Conservation (phyloP, 2,113 vertebrate species). For the Excalfactoria chinensis region DNA sequence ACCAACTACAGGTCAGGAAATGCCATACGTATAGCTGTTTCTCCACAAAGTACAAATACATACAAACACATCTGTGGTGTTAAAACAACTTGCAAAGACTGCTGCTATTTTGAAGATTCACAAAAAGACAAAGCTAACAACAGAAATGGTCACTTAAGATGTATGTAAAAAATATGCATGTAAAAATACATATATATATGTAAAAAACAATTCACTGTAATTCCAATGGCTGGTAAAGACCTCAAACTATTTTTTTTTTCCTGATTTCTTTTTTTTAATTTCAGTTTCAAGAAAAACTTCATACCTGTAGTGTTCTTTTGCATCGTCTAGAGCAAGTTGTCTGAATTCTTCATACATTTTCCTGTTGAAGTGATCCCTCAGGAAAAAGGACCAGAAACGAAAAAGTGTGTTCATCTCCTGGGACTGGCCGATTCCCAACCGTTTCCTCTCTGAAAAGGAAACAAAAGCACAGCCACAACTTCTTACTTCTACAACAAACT, state of each 20-base stretch:
- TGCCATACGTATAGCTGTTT: background rate
- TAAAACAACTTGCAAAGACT: background rate
- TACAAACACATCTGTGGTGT: background rate
- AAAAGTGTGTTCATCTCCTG: slow-evolving; percentile 99
- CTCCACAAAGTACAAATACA: background rate
- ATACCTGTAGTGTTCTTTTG: slow-evolving; percentile 95
- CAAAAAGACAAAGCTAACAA: background rate
- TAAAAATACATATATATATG: rapidly evolving
- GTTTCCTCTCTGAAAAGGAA: slow-evolving; percentile 88
- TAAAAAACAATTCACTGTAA: background rate
- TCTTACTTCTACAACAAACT: background rate
- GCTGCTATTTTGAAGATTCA: background rate
- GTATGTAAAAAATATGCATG: rapidly evolving
- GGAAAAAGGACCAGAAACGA: slow-evolving; percentile 98
- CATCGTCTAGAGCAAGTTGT: slow-evolving; percentile 90
- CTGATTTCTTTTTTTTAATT: background rate
- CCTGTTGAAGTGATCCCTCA: slow-evolving; percentile 96
- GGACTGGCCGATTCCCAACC: slow-evolving; percentile 92
- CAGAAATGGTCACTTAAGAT: background rate
- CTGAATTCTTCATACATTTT: slow-evolving; percentile 98
- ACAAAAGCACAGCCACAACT: background rate
- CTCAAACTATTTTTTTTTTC: background rate
- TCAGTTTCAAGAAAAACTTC: background rate
- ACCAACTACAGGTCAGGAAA: background rate
- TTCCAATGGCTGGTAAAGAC: background rate